Base-by-base conservation (phyloP, 2,888 invertebrate species). In the Drosophila subquinaria region DNA sequence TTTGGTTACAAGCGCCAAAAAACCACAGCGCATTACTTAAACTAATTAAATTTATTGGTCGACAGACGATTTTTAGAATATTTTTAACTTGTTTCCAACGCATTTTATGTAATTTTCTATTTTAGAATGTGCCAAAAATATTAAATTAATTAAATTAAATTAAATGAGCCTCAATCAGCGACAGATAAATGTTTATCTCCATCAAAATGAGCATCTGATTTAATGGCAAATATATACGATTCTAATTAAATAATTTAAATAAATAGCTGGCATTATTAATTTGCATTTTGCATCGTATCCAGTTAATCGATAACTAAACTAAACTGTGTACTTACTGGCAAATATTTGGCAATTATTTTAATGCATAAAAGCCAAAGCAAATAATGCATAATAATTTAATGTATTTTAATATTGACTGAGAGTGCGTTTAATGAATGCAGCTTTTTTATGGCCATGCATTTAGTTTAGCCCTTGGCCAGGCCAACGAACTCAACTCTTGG, bases 1-100 rank as follows among this genome's bases (percentile, higher is more conserved):
- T 76, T 68, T 82, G 69, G 38, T 43, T 62, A 65, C 57, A 61
- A 69, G 69, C 15, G 42, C 83, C 69, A 48, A 33, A 72, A 67
- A 72, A 67, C 87, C 89, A 59, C 79, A 74, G 69, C 68, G 74
- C 81, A 40, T 73, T 76, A 79, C 88, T 89, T 88, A 68, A 84
- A 79, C 85, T 89, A 84, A 84, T 89, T 88, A 74, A 79, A 84
- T 84, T 79, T 88, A 89, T 84, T 82, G 76, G 64, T 62, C 66
- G 67, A 61, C 40, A 27, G 10, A 13, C 56, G 53, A 47, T 60
- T 76, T 36, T 36, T 0, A 13, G 45, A 59, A 45, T 20, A 48
- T 20, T 43, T 33, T 23, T 30, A 20, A 55, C 27, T 52, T 56
- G 10, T 33, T 33, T n/a, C 5, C 17, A 38, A 47, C 23, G 5